Conservation (phyloP, 2,888 invertebrate species). For the Epinotia ramella region DNA sequence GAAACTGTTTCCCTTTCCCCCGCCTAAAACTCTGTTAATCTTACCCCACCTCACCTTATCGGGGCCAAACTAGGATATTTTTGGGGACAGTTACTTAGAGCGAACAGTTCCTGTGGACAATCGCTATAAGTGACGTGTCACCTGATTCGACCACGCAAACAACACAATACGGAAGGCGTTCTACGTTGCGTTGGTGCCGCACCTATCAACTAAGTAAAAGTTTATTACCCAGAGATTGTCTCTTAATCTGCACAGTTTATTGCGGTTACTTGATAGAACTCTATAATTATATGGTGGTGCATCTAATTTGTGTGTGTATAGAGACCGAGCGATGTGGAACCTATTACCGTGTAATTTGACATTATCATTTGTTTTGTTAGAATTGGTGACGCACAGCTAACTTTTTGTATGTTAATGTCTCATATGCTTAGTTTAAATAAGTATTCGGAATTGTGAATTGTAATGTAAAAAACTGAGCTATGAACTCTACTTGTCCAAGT, state of each 20-base stretch:
- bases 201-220: conserved; percentile 15
- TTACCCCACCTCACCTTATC: too few relatives aligned
- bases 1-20: too few relatives aligned
- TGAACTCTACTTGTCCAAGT: neutral
- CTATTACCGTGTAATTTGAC: conserved; percentile 11
- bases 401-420: neutral
- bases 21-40: too few relatives aligned
- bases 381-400: conserved; percentile 3
- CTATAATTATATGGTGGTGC: conserved; percentile 28
- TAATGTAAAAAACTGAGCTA: neutral
- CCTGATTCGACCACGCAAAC: conserved; percentile 18
- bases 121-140: conserved; percentile 36
- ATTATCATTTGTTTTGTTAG: conserved; percentile 12
- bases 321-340: conserved; percentile 5
- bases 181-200: neutral
- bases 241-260: conserved; percentile 23
- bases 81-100: conserved; percentile 30
- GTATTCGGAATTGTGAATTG: neutral
- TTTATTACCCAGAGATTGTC: conserved; percentile 27
- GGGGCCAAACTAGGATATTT: neutral
- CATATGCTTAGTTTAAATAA: neutral
- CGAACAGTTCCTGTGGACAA: conserved; percentile 45
- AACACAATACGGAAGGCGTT: conserved; percentile 5
- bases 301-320: conserved; percentile 1
- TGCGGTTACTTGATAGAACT: conserved; percentile 17